These are phyloP conservation scores for Adineta ricciae DNA, from an alignment of 2,888 invertebrate species.

Conservation along the genomic window DNA sequence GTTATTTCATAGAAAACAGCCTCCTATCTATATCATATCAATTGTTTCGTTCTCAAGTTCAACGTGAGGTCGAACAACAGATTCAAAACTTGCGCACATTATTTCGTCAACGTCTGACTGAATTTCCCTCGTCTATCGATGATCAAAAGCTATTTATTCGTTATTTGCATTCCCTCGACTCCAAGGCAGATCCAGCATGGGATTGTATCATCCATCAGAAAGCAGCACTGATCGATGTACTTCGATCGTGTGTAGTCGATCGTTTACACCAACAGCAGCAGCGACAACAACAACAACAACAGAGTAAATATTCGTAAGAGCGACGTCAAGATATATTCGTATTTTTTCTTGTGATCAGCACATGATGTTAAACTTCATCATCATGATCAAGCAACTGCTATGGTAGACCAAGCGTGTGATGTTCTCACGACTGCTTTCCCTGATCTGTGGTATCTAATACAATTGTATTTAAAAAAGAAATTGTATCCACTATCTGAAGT, in stretches of 20 bases:
- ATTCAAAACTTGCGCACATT: conserved; percentile 17
- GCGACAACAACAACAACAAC: conserved; percentile 34
- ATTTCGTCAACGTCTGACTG: neutral
- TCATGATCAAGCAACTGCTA: conserved; percentile 9
- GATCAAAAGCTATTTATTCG: conserved; percentile 36
- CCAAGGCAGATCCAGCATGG: conserved; percentile 85
- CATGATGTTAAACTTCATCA: neutral
- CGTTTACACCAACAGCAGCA: conserved; percentile 42
- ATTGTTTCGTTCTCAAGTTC: neutral
- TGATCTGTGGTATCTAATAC: neutral
- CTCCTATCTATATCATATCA: neutral
- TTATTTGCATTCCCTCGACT: conserved; percentile 65
- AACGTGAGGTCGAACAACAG: conserved; percentile 21
- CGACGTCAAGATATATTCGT: too few relatives aligned
- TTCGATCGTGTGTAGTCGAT: conserved; percentile 37
- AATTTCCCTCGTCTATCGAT: conserved; percentile 33
- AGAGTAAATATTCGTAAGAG: conserved; percentile 41
- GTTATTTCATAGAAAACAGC: too few relatives aligned
- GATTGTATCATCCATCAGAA: conserved; percentile 76
- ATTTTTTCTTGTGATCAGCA: neutral
- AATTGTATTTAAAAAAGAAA: neutral
- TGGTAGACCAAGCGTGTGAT: neutral
- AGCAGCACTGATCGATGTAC: conserved; percentile 61
- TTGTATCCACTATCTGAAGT: neutral
- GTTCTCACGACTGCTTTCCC: conserved; percentile 5